A percentile compares a stretch with the other conserved stretches of the same genome.
Conservation (phyloP, 1,140 invertebrate species). For the Drosophila nannoptera region DNA sequence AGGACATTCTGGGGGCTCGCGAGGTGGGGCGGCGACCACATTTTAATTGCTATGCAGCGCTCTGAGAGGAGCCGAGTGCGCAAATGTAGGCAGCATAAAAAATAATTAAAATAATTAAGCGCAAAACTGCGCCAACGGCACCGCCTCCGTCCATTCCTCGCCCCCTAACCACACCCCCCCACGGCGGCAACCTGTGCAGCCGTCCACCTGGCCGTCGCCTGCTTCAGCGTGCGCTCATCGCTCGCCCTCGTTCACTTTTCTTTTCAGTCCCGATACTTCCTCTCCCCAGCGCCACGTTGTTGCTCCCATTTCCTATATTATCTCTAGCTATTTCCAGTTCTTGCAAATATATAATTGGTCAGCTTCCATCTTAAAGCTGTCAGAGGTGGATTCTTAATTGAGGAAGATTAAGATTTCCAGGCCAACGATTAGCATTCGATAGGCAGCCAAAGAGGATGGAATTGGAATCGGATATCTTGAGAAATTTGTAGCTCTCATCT, state of each 20-base stretch:
- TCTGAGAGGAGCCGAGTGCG: constrained; percentile 15
- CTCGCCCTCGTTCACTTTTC: constrained; percentile 37
- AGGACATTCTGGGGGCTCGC: constrained; percentile 23
- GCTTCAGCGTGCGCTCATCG: constrained; percentile 29
- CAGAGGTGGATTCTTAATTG: too few species aligned
- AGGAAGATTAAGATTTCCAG: too few species aligned
- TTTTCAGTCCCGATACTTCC: constrained; percentile 43
- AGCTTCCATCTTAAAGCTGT: too few species aligned
- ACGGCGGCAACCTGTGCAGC: too few species aligned
- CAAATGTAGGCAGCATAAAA: constrained; percentile 59
- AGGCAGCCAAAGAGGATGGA: too few species aligned
- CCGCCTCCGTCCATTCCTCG: too few species aligned
- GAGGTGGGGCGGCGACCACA: constrained; percentile 36
- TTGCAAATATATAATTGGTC: too few species aligned
- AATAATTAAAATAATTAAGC: constrained; percentile 77
- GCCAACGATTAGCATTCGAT: too few species aligned
- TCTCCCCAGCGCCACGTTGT: neutral
- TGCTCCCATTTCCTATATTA: constrained; percentile 2
- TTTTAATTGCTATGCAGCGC: constrained; percentile 64
- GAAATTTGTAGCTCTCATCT: too few species aligned
- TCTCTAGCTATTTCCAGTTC: neutral
- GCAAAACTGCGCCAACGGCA: constrained; percentile 59
- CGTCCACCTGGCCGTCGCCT: constrained; percentile 18
- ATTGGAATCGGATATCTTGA: too few species aligned
- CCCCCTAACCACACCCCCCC: constrained; percentile 4